Percentiles rank a stretch among this genome's conserved stretches.
These are phyloP conservation scores for Calypte anna DNA, from an alignment of 2,113 vertebrate genomes.

Conservation along the genomic window DNA sequence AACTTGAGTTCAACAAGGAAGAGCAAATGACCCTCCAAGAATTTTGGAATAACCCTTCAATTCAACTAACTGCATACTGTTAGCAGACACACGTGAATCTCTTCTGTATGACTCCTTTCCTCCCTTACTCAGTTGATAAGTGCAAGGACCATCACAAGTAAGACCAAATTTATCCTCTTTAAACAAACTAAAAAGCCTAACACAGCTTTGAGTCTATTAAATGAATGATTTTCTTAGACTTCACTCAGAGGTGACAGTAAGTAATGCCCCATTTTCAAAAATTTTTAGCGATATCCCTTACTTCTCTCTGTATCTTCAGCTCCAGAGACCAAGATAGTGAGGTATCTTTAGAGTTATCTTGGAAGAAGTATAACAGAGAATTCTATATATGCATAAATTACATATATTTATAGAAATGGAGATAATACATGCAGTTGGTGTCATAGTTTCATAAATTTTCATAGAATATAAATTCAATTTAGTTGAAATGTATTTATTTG, in stretches of 20 bases:
- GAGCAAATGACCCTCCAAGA: background rate
- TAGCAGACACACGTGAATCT: background rate
- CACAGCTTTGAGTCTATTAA: background rate
- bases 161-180: background rate
- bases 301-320: background rate
- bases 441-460: background rate
- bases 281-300: background rate
- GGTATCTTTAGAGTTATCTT: background rate
- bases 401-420: background rate
- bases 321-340: background rate
- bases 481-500: background rate
- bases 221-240: background rate
- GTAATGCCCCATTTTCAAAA: background rate
- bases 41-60: background rate
- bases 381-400: background rate
- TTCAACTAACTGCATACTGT: background rate
- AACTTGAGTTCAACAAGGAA: background rate
- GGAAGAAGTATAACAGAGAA: background rate
- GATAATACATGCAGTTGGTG: background rate
- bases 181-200: background rate
- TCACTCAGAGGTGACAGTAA: background rate
- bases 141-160: background rate
- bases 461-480: background rate
- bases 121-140: background rate
- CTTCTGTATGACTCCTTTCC: background rate